These are phyloP conservation scores for Dicerorhinus sumatrensis DNA, from an alignment of 2,113 vertebrate genomes.

Conservation along the genomic window DNA sequence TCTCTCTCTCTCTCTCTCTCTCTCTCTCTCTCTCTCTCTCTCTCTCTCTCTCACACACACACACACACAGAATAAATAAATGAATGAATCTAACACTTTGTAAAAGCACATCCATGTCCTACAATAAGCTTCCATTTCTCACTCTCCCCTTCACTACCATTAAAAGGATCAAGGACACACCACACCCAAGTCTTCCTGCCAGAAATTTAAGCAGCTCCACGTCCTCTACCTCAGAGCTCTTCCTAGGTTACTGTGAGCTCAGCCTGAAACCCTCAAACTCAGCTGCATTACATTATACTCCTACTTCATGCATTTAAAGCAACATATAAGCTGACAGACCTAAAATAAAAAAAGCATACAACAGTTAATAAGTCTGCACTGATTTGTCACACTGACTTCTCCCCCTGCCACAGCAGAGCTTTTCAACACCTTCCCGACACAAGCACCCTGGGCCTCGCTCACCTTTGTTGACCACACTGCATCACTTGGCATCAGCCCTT, in stretches of 20 bases:
- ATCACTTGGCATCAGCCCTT: constrained; percentile 88
- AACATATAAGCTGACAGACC: background rate
- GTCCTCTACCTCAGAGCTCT: background rate
- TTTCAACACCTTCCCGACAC: background rate
- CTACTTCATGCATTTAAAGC: background rate
- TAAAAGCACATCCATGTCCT: background rate
- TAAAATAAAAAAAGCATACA: background rate
- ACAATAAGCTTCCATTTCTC: background rate
- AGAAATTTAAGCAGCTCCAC: background rate
- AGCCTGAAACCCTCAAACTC: background rate
- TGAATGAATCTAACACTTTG: background rate
- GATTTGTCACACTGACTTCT: background rate
- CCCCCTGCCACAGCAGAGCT: background rate
- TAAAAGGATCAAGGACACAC: background rate
- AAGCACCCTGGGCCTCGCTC: constrained; percentile 34
- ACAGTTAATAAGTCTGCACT: background rate
- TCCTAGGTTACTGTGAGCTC: background rate
- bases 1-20: too few species aligned
- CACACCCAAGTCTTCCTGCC: background rate
- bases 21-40: too few species aligned
- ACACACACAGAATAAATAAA: background rate
- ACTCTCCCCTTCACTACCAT: background rate
- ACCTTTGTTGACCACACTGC: constrained; percentile 94
- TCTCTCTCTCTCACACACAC: too few species aligned
- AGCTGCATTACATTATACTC: background rate